Conservation (phyloP, 1,140 invertebrate species). For the Tribolium madens region DNA sequence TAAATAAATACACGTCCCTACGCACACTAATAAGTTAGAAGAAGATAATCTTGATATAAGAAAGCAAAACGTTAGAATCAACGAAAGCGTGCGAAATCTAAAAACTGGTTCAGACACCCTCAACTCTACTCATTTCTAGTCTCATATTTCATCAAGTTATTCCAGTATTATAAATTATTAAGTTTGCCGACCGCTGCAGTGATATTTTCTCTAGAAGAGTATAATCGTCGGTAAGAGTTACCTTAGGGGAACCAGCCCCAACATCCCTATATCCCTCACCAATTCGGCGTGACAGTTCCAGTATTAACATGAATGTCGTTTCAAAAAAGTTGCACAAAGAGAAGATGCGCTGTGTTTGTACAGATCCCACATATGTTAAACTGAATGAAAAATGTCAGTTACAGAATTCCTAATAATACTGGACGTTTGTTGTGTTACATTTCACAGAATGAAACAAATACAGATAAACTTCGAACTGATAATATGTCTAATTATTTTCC, state of each 20-base stretch:
- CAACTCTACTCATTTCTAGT: slow-evolving; percentile 29
- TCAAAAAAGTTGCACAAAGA: slow-evolving; percentile 54
- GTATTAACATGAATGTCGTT: slow-evolving; percentile 56
- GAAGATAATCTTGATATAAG: background rate
- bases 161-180: slow-evolving; percentile 55
- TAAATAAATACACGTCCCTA: slow-evolving; percentile 41
- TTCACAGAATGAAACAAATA: slow-evolving; percentile 8
- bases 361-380: slow-evolving; percentile 50
- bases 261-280: slow-evolving; percentile 49
- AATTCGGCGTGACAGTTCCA: slow-evolving; percentile 53
- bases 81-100: slow-evolving; percentile 52
- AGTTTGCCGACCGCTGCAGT: slow-evolving; percentile 34
- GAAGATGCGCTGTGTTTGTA: slow-evolving; percentile 53
- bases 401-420: slow-evolving; percentile 43
- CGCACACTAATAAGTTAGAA: background rate
- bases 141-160: slow-evolving; percentile 55
- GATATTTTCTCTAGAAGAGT: slow-evolving; percentile 24
- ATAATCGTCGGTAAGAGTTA: slow-evolving; percentile 24
- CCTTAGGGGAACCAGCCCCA: slow-evolving; percentile 41
- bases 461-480: background rate
- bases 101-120: slow-evolving; percentile 49
- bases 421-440: slow-evolving; percentile 26
- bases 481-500: slow-evolving; percentile 26
- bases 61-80: too few relatives aligned
- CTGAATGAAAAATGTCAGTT: slow-evolving; percentile 52